phyloP scores from a whole-genome alignment of 2,888 invertebrate genomes.

The Nesidiocoris tenuis region DNA sequence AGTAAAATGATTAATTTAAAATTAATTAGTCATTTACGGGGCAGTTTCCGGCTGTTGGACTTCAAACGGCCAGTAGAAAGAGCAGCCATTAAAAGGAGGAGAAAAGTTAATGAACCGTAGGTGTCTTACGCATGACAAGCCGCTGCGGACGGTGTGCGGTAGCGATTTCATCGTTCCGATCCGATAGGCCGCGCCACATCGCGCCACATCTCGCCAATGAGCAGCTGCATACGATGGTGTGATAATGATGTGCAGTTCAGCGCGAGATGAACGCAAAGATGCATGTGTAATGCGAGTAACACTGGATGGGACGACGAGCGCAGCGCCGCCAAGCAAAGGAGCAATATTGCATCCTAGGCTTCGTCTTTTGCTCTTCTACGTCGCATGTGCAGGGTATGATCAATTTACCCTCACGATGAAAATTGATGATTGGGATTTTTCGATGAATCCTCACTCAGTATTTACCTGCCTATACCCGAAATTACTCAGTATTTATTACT shows the following conservation, averaged over 20 bases:
- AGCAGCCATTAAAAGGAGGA: background rate
- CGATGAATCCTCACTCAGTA: no score
- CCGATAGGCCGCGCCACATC: background rate
- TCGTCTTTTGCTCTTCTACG: no score
- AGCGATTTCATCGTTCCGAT: background rate
- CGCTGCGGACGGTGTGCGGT: background rate
- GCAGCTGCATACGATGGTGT: background rate
- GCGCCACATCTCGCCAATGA: background rate
- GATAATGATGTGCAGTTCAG: background rate
- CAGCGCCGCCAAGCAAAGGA: no score
- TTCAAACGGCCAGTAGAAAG: constrained; percentile 6
- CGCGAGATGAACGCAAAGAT: background rate
- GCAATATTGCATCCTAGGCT: no score
- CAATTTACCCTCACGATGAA: no score
- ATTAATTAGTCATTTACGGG: constrained; percentile 26
- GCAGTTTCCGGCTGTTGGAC: constrained; percentile 11
- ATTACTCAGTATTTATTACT: no score
- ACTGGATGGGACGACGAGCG: no score
- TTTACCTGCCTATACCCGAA: no score
- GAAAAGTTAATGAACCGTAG: constrained; percentile 27
- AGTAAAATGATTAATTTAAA: constrained; percentile 28
- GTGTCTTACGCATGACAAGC: constrained; percentile 1
- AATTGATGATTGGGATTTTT: no score
- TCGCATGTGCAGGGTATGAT: no score
- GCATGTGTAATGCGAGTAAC: background rate